Evolutionary conservation across 2,888 invertebrate species (phyloP).

Genomic region (Pristionchus maxplancki): DNA sequence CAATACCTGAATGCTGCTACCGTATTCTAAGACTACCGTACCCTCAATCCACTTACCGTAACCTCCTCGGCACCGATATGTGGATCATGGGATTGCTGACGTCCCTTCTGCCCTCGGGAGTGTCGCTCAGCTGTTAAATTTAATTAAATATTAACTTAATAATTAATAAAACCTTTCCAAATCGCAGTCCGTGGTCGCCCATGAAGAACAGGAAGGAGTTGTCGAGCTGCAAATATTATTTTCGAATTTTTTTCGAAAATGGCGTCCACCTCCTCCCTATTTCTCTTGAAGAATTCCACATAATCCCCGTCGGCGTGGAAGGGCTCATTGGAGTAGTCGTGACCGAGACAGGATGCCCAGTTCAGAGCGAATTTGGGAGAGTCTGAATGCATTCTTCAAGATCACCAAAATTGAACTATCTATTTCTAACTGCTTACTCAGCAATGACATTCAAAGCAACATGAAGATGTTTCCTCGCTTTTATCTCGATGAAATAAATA

Average conservation of each 20-base stretch:
- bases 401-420: too few species aligned
- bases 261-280: constrained; percentile 21
- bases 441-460: too few species aligned
- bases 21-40: too few species aligned
- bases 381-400: too few species aligned
- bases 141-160: not conserved
- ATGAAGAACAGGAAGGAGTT: constrained; percentile 54
- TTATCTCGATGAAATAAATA: too few species aligned
- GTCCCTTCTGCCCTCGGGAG: not conserved
- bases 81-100: constrained; percentile 27
- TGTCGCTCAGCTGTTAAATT: constrained; percentile 9
- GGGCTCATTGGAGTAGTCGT: not conserved
- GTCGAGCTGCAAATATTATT: too few species aligned
- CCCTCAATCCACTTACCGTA: constrained; percentile 15
- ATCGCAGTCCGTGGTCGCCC: constrained; percentile 66
- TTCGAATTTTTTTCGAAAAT: not conserved
- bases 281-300: not conserved
- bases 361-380: constrained; percentile 21
- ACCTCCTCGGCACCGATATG: not conserved
- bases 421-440: too few species aligned
- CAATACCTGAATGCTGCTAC: too few species aligned
- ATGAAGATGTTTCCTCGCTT: too few species aligned
- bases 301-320: constrained; percentile 44
- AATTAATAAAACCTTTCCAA: not conserved
- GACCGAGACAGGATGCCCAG: not conserved